A percentile compares a stretch with the other conserved stretches of the same genome.
Evolutionary conservation across 2,888 invertebrate species (phyloP).

Genomic region (Lordiphosa andalusiaca): DNA sequence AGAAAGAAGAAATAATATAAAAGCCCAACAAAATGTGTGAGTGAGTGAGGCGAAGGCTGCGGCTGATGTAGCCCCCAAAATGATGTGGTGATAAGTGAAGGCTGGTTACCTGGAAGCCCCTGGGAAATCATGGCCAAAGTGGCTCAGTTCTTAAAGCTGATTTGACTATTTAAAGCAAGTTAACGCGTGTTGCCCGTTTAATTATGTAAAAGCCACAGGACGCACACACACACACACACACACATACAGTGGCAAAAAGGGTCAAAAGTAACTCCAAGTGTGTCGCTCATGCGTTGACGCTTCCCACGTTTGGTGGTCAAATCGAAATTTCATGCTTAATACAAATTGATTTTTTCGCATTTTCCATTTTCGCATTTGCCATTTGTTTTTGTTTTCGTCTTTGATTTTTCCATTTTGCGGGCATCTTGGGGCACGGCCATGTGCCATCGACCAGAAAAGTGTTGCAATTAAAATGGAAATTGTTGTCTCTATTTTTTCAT

Average conservation of each 20-base stretch:
- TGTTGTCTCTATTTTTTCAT: constrained; percentile 45
- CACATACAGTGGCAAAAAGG: constrained; percentile 9
- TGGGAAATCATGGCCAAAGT: constrained; percentile 73
- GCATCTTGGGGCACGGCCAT: background rate
- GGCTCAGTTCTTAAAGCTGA: constrained; percentile 41
- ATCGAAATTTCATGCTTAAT: constrained; percentile 64
- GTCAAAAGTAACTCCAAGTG: constrained; percentile 52
- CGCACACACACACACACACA: constrained; percentile 19
- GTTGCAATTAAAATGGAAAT: constrained; percentile 66
- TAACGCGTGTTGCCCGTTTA: constrained; percentile 62
- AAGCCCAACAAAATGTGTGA: constrained; percentile 5
- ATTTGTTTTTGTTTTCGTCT: constrained; percentile 33
- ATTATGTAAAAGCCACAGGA: constrained; percentile 67
- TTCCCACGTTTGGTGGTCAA: constrained; percentile 27
- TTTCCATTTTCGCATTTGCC: constrained; percentile 21
- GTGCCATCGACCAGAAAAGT: constrained; percentile 25
- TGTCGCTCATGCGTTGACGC: constrained; percentile 27
- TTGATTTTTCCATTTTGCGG: constrained; percentile 19
- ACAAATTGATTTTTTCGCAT: constrained; percentile 64
- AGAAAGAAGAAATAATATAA: background rate
- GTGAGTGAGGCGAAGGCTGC: constrained; percentile 4
- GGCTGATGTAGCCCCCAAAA: constrained; percentile 4
- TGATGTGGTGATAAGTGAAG: constrained; percentile 68
- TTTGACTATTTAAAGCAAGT: constrained; percentile 52
- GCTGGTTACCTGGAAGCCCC: constrained; percentile 44